Evolutionary conservation across 2,113 vertebrate species (phyloP), one percentile per base, ranked within the genome.

Genomic region (Athene noctua): DNA sequence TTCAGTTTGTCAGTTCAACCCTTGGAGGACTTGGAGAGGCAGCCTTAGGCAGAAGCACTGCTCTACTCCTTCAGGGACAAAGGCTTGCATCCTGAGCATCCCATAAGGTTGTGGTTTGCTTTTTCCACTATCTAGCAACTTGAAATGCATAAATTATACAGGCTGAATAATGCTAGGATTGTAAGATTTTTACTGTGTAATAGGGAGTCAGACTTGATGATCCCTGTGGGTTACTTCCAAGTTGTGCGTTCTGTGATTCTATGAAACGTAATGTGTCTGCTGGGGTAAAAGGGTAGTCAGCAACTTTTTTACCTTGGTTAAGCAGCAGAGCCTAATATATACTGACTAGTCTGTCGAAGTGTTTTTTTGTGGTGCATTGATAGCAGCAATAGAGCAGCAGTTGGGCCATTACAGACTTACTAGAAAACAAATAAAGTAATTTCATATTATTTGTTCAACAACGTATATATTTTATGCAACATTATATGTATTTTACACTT

Each of bases 351-450:
- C 15, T 75, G 7, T 47, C 20, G 29, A 66, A 70, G 10, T 59
- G 2, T 55, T 29, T n/a, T 66, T 65, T 88, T 47, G 18, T 68
- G 66, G 32, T 46, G 29, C 21, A 70, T 32, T 49, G 0, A 0
- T 23, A 62, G 36, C 47, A 87, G 29, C 47, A 30, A 16, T 2
- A 47, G 16, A 55, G 9, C 25, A 57, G n/a, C 44, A 70, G 10
- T 2, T 74, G 34, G 30, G 18, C 42, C 88, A 5, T 38, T 77
- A 25, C 20, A 65, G 36, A n/a, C 8, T 52, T 66, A 15, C 16
- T 55, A 42, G 36, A 61, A 90, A 79, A 52, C 20, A 67, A 58
- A 38, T 30, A 6, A 70, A 57, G 3, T 62, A 9, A 38, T 73
- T 62, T 44, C 2, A 2, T 86, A 16, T 52, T 63, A 63, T 67